Percentiles rank a stretch among this genome's conserved stretches.
Conservation (phyloP, 2,888 invertebrate genomes). For the Mycogona germanica region DNA sequence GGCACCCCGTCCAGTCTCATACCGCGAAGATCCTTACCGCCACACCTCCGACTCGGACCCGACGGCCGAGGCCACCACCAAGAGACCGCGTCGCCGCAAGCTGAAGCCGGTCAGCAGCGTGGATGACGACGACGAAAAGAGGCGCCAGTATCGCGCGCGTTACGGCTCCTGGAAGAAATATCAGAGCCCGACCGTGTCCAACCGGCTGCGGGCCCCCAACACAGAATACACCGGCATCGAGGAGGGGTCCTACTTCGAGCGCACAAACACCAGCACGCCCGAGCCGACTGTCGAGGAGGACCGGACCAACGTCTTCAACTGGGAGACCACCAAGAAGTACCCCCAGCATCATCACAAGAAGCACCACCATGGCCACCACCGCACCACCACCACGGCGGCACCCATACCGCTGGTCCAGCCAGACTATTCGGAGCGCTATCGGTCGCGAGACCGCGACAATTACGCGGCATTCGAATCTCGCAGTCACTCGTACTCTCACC, state of each 20-base stretch:
- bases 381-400: not conserved
- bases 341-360: not conserved
- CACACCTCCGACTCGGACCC: not conserved
- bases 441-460: not conserved
- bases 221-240: slow-evolving; percentile 8
- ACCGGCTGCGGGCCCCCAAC: not conserved
- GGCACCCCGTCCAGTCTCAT: not conserved
- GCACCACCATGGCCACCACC: slow-evolving; percentile 2
- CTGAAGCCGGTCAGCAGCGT: not conserved
- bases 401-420: not conserved
- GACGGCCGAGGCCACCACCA: not conserved
- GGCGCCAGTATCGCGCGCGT: not conserved
- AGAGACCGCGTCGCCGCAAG: not conserved
- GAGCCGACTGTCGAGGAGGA: not conserved
- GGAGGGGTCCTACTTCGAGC: slow-evolving; percentile 11
- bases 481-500: not conserved
- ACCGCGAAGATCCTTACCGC: not conserved
- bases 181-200: not conserved
- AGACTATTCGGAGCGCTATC: not conserved
- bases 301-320: not conserved
- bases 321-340: not conserved
- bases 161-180: not conserved
- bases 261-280: not conserved
- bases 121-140: not conserved
- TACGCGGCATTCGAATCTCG: slow-evolving; percentile 1